A percentile compares a stretch with the other conserved stretches of the same genome.
Conservation (phyloP, 2,113 vertebrate species). For the Cryptomyrus ogoouensis region DNA sequence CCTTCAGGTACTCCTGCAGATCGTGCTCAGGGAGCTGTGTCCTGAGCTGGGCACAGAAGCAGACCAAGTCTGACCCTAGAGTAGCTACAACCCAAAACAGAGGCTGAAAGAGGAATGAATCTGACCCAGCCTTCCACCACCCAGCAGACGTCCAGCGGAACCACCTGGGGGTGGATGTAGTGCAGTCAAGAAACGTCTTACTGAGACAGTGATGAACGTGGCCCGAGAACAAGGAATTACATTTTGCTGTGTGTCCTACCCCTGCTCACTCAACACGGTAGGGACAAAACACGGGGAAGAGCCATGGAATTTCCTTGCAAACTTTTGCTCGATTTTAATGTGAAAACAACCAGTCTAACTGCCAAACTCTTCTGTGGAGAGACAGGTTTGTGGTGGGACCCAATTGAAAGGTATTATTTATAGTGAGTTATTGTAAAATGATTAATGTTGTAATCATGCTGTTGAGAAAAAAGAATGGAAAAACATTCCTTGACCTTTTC, state of each 20-base stretch:
- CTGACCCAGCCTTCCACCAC: not conserved
- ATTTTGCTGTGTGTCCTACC: not conserved
- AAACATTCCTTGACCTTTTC: conserved; percentile 70
- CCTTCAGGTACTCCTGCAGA: conserved; percentile 81
- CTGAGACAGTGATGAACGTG: not conserved
- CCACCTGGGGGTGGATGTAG: not conserved
- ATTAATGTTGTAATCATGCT: conserved; percentile 66
- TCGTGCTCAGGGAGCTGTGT: conserved; percentile 86
- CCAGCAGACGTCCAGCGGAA: not conserved
- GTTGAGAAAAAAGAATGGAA: not conserved
- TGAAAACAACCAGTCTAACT: conserved; percentile 37
- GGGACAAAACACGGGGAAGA: not conserved
- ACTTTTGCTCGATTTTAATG: not conserved
- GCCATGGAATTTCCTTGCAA: not conserved
- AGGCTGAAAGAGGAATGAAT: not conserved
- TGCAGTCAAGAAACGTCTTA: not conserved
- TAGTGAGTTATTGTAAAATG: conserved; percentile 64
- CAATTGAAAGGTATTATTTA: conserved; percentile 51
- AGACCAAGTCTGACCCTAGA: conserved; percentile 61
- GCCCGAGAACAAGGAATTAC: not conserved
- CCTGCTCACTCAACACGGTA: not conserved
- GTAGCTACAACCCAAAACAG: not conserved
- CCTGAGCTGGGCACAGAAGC: conserved; percentile 78
- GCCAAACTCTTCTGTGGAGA: conserved; percentile 36
- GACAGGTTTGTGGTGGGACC: conserved; percentile 43